Base-by-base conservation (phyloP, 1,140 invertebrate genomes). In the Brachionus plicatilis region DNA sequence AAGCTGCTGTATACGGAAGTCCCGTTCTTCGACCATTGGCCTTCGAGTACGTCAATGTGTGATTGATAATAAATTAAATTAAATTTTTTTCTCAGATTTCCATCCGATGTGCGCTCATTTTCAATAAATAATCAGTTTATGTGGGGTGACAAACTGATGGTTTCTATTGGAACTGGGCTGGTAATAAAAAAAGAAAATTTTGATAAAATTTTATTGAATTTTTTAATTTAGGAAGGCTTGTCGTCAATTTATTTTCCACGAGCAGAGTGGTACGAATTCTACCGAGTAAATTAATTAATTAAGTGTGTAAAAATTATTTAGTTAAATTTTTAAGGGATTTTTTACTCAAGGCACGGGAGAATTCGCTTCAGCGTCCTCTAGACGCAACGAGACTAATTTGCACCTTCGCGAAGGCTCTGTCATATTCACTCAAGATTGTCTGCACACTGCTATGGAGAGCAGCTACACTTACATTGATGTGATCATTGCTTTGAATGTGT, bases 11-110 rank as follows among this genome's bases (percentile, higher is more conserved):
- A 3, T 90, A 90, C 86, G 94, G 94, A 0, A 91, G 92, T 33
- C 93, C 94, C 17, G 94, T 95, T 0, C 92, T 92, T 4, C 90
- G 93, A 41, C 94, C 95, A 12, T 87, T 96, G 60, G 95, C 95
- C 89, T 89, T 89, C 84, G 83, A 84, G 68, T 84, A 80, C 3
- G 12, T 53, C 24, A 53, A n/a, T 33, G 27, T 33, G 27, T 80
- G 12, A 24, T 17, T 20, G 24, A 80, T 8, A 53, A 43, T 43
- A 75, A 37, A n/a, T 41, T 4, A 11, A 20, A 17, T 33, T 56
- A 29, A 4, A 60, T 17, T 80, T 37, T 20, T 80, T 80, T 29
- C 1, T 17, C 0, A 80, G 78, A 29, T 80, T 65, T 68, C 79
- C 79, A 37, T 12, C 17, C 33, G 79, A 82, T 68, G 60, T 45